Percentiles rank a stretch among this genome's conserved stretches.
Conservation (phyloP, 2,888 invertebrate genomes). For the Campoletis raptor region DNA sequence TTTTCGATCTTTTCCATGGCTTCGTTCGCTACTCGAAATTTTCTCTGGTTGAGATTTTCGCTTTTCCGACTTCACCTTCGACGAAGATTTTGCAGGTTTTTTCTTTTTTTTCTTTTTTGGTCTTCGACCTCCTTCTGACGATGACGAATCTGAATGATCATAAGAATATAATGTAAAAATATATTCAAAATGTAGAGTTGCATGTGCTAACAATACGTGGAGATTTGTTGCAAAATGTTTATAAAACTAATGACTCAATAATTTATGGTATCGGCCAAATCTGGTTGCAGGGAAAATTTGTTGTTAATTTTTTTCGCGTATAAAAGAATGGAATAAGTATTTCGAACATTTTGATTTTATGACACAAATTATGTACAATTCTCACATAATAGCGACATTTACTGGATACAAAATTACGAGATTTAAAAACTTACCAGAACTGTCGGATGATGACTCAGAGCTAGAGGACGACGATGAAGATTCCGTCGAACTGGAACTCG, state of each 20-base stretch:
- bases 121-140: constrained; percentile 70
- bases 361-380: neutral
- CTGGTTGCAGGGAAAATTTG: too few relatives aligned
- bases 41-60: constrained; percentile 44
- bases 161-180: neutral
- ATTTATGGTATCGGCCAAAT: too few relatives aligned
- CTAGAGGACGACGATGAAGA: constrained; percentile 65
- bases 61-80: constrained; percentile 63
- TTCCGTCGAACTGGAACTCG: constrained; percentile 75
- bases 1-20: constrained; percentile 37
- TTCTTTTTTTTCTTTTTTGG: constrained; percentile 72
- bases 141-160: constrained; percentile 55
- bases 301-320: too few relatives aligned
- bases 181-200: neutral
- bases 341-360: neutral
- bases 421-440: constrained; percentile 49
- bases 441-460: constrained; percentile 66
- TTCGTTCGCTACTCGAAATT: constrained; percentile 33
- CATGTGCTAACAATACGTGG: neutral
- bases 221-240: neutral
- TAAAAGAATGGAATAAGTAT: too few relatives aligned
- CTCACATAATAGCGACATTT: neutral
- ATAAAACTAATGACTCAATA: neutral
- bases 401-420: neutral
- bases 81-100: constrained; percentile 53